Evolutionary conservation across 64 coral and sea anemone species (phyloP).

Genomic region (Montipora foliosa): DNA sequence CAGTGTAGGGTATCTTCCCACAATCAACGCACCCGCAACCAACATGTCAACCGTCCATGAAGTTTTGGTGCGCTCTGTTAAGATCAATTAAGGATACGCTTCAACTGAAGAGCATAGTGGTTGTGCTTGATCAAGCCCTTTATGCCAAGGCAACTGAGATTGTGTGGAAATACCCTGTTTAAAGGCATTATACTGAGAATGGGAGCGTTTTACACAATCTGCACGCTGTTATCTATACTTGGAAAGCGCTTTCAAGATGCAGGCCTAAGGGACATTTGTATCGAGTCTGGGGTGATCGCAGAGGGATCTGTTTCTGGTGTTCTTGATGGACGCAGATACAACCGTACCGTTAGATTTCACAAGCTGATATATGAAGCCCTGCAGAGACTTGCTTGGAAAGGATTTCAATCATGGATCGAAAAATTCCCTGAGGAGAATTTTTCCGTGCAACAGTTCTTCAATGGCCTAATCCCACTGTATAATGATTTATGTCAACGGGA

Average conservation of each 20-base stretch:
- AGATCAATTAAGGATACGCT: neutral
- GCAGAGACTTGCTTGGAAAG: slow-evolving; percentile 23
- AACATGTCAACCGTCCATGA: neutral
- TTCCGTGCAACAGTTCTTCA: neutral
- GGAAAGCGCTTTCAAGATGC: too few relatives aligned
- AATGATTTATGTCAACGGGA: slow-evolving; percentile 27
- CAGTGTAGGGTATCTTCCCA: neutral
- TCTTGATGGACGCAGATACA: slow-evolving; percentile 54
- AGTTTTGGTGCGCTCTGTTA: neutral
- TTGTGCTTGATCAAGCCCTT: neutral
- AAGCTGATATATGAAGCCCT: slow-evolving; percentile 54
- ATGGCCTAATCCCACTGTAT: neutral
- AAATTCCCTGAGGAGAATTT: neutral
- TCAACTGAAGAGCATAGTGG: neutral
- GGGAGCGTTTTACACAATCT: too few relatives aligned
- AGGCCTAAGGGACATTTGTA: too few relatives aligned
- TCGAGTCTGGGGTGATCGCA: neutral
- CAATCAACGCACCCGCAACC: neutral
- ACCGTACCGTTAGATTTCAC: slow-evolving; percentile 54
- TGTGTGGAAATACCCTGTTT: too few relatives aligned
- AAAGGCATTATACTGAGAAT: neutral
- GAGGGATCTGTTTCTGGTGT: slow-evolving; percentile 45
- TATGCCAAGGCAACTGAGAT: too few relatives aligned
- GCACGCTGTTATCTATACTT: too few relatives aligned
- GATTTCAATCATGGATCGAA: slow-evolving; percentile 2